Base-by-base conservation (phyloP, 2,797 vertebrate species). In the Sebastes taczanowskii region DNA sequence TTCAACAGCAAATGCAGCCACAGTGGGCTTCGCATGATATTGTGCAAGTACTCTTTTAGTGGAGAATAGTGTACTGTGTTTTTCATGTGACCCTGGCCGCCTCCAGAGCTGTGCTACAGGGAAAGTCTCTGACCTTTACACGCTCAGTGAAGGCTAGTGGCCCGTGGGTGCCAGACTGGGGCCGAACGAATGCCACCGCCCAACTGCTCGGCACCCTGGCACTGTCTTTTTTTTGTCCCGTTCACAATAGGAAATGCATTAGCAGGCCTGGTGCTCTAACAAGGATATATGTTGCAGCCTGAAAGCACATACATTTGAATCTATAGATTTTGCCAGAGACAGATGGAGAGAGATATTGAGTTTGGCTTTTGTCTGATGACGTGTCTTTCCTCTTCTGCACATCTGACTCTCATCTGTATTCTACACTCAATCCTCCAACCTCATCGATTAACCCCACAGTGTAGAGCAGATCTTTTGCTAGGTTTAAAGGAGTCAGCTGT, bases 391-490 rank as follows among this genome's bases (percentile, higher is more conserved):
- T 27, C 46, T 64, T 74, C 61, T 53, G 10, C 49, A 23, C 73
- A 23, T 80, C 69, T 20, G 22, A 67, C 25, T 83, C 80, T 86
- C 46, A 88, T 93, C 80, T 84, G 76, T 92, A 88, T 93, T 92
- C 89, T 35, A 6, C 73, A 70, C 76, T 82, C 62, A 32, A 18
- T 74, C 66, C 46, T 71, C 72, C 78, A 65, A 10, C 77, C 71
- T 70, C 78, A 91, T 91, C 71, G 89, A 90, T 93, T 89, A 90
- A 90, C 83, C 91, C 86, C 74, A 62, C 83, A 66, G 71, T 80
- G 76, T 82, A 27, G 72, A 87, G 81, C 81, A 85, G 88, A 89
- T 89, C 64, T 82, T 86, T 77, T 62, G 38, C 82, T 23, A 56
- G 55, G 5, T 76, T 87, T 92, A 78, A 86, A 91, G 84, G 81